Percentiles rank a stretch among this genome's conserved stretches.
phyloP scores from a whole-genome alignment of 92 coral and sea anemone species.

The Phenganax marumi region DNA sequence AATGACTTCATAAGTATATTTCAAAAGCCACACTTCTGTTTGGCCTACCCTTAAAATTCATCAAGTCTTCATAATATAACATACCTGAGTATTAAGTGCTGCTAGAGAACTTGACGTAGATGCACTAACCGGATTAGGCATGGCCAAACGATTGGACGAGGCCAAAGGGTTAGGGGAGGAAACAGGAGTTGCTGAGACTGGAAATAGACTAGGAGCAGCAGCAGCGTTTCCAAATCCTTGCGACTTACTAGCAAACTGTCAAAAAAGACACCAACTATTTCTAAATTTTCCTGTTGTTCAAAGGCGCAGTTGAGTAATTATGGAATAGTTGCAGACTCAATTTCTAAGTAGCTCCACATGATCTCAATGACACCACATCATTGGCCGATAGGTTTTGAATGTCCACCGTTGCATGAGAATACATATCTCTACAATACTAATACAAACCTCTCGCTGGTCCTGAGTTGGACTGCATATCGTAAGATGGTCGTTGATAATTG shows the following conservation, averaged over 20 bases:
- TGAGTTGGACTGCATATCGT: slow-evolving; percentile 73
- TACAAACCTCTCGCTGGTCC: slow-evolving; percentile 69
- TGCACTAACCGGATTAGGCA: slow-evolving; percentile 9
- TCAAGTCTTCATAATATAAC: background rate
- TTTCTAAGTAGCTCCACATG: background rate
- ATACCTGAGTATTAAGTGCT: slow-evolving; percentile 29
- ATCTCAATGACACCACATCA: background rate
- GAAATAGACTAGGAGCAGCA: slow-evolving; percentile 25
- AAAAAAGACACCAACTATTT: background rate
- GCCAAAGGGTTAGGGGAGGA: slow-evolving; percentile 16
- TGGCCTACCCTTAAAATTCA: background rate
- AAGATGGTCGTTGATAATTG: slow-evolving; percentile 81
- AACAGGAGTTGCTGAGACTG: slow-evolving; percentile 30
- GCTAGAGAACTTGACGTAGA: background rate
- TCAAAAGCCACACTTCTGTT: no score
- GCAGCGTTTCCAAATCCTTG: slow-evolving; percentile 27
- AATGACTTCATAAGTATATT: no score
- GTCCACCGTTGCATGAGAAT: background rate
- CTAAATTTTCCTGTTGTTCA: no score
- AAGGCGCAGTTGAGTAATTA: no score
- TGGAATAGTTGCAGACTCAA: no score
- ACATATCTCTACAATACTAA: background rate
- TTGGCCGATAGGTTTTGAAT: no score
- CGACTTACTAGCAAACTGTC: slow-evolving; percentile 24
- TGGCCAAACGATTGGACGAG: slow-evolving; percentile 36